Conservation (phyloP, 2,888 invertebrate genomes). For the Odontocerum albicorne region DNA sequence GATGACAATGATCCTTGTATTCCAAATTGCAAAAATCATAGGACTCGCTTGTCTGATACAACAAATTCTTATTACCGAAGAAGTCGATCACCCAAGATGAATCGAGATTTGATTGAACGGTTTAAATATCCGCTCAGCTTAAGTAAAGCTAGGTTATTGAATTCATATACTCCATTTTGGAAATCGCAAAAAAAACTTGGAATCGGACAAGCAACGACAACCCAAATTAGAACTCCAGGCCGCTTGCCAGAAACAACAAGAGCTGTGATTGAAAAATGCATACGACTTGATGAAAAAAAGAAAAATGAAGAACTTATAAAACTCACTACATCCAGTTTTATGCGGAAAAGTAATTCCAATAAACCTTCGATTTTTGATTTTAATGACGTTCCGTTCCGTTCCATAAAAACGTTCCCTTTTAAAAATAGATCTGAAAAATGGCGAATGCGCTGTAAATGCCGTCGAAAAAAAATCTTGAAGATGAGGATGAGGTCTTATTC, state of each 20-base stretch:
- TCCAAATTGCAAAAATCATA: too few relatives aligned
- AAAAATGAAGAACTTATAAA: conserved; percentile 58
- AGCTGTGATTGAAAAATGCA: conserved; percentile 52
- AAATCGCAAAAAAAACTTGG: conserved; percentile 15
- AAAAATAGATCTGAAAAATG: too few relatives aligned
- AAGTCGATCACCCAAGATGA: conserved; percentile 5
- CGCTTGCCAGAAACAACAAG: conserved; percentile 3
- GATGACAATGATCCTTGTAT: conserved; percentile 2
- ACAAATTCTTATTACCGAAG: not conserved
- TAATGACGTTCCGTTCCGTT: conserved; percentile 37
- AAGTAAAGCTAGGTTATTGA: conserved; percentile 19
- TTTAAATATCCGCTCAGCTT: conserved; percentile 20
- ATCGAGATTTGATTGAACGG: conserved; percentile 1
- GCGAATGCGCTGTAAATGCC: too few relatives aligned
- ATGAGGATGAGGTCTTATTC: too few relatives aligned
- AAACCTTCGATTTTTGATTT: conserved; percentile 27
- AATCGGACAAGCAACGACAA: not conserved
- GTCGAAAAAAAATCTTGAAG: too few relatives aligned
- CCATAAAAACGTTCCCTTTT: too few relatives aligned
- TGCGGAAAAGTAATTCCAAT: conserved; percentile 23
- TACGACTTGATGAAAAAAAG: conserved; percentile 59
- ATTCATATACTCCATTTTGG: conserved; percentile 23
- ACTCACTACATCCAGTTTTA: conserved; percentile 24
- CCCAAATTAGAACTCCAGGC: not conserved
- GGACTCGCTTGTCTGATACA: conserved; percentile 7